Evolutionary conservation across 2,113 vertebrate genomes (phyloP), one percentile per base, ranked within the genome.

Genomic region (Strix aluco): DNA sequence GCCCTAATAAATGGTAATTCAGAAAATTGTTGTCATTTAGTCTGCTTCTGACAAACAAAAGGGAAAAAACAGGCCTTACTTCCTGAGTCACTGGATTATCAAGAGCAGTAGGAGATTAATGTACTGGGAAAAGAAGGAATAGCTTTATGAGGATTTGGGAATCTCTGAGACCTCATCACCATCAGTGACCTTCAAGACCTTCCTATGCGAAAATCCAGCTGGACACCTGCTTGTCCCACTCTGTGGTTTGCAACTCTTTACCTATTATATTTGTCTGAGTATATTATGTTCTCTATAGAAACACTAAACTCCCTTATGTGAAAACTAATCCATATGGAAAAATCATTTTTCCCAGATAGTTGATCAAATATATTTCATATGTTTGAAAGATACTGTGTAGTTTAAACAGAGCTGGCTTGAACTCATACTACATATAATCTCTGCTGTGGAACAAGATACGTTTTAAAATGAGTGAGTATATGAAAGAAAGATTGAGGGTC

Each of bases 301-400:
- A 96, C 67, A 81, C 58, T 87, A 75, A 96, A 94, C 75, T 95
- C 90, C 90, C 96, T 83, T 32, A 91, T 75, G 93, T 91, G 65
- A 88, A 97, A 96, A 96, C 74, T 85, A 96, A 81, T 79, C 90
- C 94, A 96, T 96, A 96, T 95, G 96, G 97, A 97, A 97, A 97
- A 97, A 84, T 92, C 63, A 13, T 94, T 93, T 90, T 91, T 96
- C 86, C 79, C 73, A 71, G 66, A 88, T 67, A 96, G 80, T 30
- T 95, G 88, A 93, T 97, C 83, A 95, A 94, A 96, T 88, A 83
- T 84, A 92, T 96, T 96, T 96, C 93, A 73, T 90, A 81, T 94
- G 96, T 91, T 95, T 90, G 63, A 96, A 95, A 95, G 87, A 92
- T 65, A 95, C 22, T 66, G 34, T 86, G 86, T 57, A 86, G 66